Percentiles rank a stretch among this genome's conserved stretches.
Conservation (phyloP, 2,888 invertebrate genomes). For the Morpho helenor region DNA sequence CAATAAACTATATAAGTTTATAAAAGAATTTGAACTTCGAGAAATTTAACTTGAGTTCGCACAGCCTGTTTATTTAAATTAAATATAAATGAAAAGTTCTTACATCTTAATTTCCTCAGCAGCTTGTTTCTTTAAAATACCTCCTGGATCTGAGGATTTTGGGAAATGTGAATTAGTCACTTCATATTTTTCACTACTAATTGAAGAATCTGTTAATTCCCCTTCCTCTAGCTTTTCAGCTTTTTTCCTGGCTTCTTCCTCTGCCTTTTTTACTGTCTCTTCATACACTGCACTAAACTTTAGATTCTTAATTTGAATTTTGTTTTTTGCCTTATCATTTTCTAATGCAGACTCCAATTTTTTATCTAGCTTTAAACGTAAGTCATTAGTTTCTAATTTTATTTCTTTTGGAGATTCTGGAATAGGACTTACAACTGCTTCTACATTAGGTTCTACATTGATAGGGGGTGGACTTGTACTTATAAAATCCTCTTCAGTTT, state of each 20-base stretch:
- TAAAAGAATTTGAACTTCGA: too few species aligned
- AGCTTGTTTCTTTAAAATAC: conserved; percentile 63
- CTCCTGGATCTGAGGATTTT: conserved; percentile 68
- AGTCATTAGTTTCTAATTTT: conserved; percentile 37
- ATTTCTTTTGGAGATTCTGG: conserved; percentile 58
- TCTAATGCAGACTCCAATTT: conserved; percentile 46
- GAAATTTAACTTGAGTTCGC: too few species aligned
- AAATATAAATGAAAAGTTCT: conserved; percentile 31
- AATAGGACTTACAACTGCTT: conserved; percentile 59
- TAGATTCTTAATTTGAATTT: conserved; percentile 84
- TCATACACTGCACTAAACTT: conserved; percentile 84
- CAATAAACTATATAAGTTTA: too few species aligned
- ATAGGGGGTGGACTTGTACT: conserved; percentile 14
- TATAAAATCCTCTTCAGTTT: conserved; percentile 37
- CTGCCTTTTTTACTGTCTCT: conserved; percentile 81
- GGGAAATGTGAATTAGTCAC: conserved; percentile 63
- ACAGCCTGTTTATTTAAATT: too few species aligned
- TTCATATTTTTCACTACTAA: conserved; percentile 56
- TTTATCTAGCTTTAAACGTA: conserved; percentile 46
- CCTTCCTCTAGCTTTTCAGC: conserved; percentile 82
- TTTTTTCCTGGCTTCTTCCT: conserved; percentile 80
- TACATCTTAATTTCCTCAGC: conserved; percentile 76
- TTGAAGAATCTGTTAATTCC: conserved; percentile 76
- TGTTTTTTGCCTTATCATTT: conserved; percentile 67
- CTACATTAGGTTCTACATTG: conserved; percentile 39